Evolutionary conservation across 2,113 vertebrate genomes (phyloP).

Genomic region (Nestor notabilis): DNA sequence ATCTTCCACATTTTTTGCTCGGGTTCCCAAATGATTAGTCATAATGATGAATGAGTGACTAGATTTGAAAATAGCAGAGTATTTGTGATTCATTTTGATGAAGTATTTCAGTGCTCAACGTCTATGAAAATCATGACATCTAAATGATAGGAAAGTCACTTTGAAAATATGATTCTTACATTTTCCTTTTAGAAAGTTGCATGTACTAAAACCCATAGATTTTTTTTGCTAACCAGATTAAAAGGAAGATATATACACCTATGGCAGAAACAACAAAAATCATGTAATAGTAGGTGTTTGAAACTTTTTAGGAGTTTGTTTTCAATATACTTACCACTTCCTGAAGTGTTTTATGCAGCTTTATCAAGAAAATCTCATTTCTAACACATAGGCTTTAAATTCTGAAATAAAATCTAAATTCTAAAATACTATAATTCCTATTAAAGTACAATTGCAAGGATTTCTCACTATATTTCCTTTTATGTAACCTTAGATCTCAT

Average conservation of each 20-base stretch:
- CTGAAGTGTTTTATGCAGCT: background rate
- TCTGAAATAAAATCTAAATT: background rate
- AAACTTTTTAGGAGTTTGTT: background rate
- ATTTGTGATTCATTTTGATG: background rate
- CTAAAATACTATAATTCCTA: background rate
- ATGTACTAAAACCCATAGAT: background rate
- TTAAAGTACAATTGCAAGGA: background rate
- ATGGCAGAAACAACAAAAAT: background rate
- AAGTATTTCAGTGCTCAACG: background rate
- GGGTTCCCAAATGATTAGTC: background rate
- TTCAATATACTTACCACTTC: background rate
- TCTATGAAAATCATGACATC: background rate
- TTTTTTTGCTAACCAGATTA: background rate
- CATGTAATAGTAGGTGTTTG: background rate
- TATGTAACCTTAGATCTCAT: background rate
- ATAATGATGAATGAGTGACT: background rate
- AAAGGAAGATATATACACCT: background rate
- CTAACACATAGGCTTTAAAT: background rate
- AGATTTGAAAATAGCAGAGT: background rate
- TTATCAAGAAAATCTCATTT: background rate
- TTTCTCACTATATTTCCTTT: background rate
- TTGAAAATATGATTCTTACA: background rate
- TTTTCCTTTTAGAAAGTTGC: background rate
- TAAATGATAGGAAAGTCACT: background rate
- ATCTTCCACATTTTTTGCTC: background rate